These are phyloP conservation scores for Sciurus vulgaris DNA, from an alignment of 2,797 vertebrate genomes.

Conservation along the genomic window DNA sequence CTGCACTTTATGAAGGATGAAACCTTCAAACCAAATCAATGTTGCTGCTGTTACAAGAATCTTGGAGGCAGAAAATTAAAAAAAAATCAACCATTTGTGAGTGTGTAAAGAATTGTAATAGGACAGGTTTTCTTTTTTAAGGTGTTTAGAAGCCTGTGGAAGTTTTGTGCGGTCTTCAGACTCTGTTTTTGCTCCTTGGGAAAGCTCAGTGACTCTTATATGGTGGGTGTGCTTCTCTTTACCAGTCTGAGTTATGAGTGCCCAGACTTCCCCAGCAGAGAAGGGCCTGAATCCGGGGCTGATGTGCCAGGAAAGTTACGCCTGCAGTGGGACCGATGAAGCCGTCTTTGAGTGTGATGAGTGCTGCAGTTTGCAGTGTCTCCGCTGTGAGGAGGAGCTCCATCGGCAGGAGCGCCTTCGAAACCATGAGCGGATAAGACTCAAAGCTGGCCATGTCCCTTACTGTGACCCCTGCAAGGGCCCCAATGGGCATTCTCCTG, in stretches of 20 bases:
- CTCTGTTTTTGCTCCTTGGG: conserved; percentile 3
- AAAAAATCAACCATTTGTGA: conserved; percentile 9
- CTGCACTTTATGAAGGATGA: conserved; percentile 74
- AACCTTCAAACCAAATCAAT: conserved; percentile 56
- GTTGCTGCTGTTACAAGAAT: conserved; percentile 70
- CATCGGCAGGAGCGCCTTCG: conserved; percentile 95
- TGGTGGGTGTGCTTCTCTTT: conserved; percentile 53
- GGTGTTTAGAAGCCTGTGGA: conserved; percentile 56
- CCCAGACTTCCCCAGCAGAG: conserved; percentile 90
- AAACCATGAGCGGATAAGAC: conserved; percentile 95
- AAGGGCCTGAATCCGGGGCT: conserved; percentile 91
- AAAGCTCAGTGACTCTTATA: conserved; percentile 11
- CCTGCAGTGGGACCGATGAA: conserved; percentile 96
- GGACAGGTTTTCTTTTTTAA: conserved; percentile 29
- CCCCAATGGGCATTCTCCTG: conserved; percentile 88
- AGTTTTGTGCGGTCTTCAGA: conserved; percentile 8
- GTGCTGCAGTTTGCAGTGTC: conserved; percentile 96
- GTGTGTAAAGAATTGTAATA: conserved; percentile 22
- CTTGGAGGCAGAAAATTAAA: conserved; percentile 62
- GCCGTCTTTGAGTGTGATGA: conserved; percentile 97
- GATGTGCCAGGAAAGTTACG: conserved; percentile 97
- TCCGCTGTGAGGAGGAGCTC: conserved; percentile 95
- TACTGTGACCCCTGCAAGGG: conserved; percentile 97
- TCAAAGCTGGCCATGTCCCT: conserved; percentile 93
- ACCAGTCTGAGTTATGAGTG: conserved; percentile 90